Evolutionary conservation across 2,888 invertebrate species (phyloP), one percentile per base, ranked within the genome.

Genomic region (Oligia fasciuncula): DNA sequence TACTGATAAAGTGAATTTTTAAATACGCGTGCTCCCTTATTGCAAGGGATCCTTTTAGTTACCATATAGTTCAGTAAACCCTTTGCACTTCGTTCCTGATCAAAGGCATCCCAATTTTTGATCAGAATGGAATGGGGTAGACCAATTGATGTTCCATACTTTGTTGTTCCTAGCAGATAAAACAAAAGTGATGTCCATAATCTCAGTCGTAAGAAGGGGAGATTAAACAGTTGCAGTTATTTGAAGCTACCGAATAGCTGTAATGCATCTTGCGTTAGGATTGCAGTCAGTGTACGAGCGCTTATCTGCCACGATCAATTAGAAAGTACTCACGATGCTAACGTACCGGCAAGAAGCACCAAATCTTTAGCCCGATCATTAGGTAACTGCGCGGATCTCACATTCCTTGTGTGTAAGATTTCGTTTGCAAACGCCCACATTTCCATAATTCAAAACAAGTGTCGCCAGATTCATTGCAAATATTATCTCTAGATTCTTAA

Each of bases 271-370:
- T 40, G 35, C 40, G n/a, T 40, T n/a, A 54, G 60, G 43, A 70
- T 76, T 76, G 66, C 73, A 80, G 63, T 35, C 43, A 23, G 17
- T 66, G 23, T 65, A 51, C 14, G 29, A 51, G n/a, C 75, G 69
- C 66, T 75, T 86, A 84, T 84, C 84, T 79, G 23, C 69, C 74
- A 73, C 79, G 70, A 84, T 86, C 83, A 75, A 86, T 84, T 84
- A 83, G 84, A 84, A 84, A 84, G 84, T 84, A 79, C 63, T 49
- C 74, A 54, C 65, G 65, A 83, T 69, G 69, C 57, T 40, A 72
- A 60, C 72, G 57, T 72, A 51, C 73, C 49, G 35, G 62, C 70
- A 73, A 73, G 49, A 63, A 71, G 62, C 82, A 13, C 40, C 54
- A 40, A 81, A 84, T 78, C 71, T 86, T 73, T 62, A 72, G 74